These are phyloP conservation scores for Zeus faber DNA, from an alignment of 2,113 vertebrate species.

Conservation along the genomic window DNA sequence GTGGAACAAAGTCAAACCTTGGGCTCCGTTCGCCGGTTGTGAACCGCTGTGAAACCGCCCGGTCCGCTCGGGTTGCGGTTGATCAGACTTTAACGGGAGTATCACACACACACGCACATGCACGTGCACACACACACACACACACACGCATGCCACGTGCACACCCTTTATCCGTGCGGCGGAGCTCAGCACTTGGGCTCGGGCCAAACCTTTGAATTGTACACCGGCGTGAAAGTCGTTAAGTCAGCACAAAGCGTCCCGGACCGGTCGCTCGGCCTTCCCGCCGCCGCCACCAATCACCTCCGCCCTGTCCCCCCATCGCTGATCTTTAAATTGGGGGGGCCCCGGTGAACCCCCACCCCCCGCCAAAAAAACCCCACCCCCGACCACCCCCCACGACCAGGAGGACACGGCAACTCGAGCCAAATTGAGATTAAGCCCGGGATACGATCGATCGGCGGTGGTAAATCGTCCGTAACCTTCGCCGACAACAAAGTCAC, in stretches of 20 bases:
- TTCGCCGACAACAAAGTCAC: conserved; percentile 50
- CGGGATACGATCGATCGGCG: conserved; percentile 61
- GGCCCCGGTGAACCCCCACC: neutral
- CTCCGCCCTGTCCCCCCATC: neutral
- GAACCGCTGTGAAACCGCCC: too few relatives aligned
- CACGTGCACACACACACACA: neutral
- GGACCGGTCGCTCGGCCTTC: conserved; percentile 24
- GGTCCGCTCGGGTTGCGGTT: conserved; percentile 26
- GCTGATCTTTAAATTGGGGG: neutral
- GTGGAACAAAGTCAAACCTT: neutral
- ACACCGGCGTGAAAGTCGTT: conserved; percentile 68
- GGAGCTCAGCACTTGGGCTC: conserved; percentile 54
- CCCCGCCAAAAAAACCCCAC: neutral
- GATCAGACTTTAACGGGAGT: neutral
- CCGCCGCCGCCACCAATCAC: too few relatives aligned
- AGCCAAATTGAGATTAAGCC: conserved; percentile 77
- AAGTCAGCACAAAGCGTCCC: conserved; percentile 73
- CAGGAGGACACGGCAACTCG: conserved; percentile 54
- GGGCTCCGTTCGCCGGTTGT: too few relatives aligned
- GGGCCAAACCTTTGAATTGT: conserved; percentile 72
- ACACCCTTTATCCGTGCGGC: neutral
- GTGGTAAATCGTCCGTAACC: conserved; percentile 41
- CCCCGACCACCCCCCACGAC: neutral
- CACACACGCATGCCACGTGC: conserved; percentile 5
- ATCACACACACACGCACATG: conserved; percentile 2